phyloP scores from a whole-genome alignment of 2,797 vertebrate genomes.

The Malacoraja senta region DNA sequence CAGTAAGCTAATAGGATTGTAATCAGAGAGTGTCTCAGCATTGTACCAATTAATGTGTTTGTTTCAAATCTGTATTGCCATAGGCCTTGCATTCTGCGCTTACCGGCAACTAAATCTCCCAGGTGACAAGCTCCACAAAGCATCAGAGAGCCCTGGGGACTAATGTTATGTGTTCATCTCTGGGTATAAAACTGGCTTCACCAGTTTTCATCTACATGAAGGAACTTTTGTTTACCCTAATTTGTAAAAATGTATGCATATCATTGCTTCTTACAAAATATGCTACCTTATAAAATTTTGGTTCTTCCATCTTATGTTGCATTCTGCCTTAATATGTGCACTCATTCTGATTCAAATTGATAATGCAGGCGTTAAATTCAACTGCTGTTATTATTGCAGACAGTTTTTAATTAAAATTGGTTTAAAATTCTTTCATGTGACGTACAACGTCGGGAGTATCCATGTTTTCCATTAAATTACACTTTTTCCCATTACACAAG shows the following conservation, averaged over 20 bases:
- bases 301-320: background rate
- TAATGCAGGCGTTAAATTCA: no score
- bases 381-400: background rate
- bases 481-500: background rate
- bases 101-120: slow-evolving; percentile 11
- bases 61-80: background rate
- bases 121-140: background rate
- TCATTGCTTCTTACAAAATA: background rate
- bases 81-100: background rate
- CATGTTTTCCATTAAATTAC: background rate
- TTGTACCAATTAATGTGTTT: background rate
- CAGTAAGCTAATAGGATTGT: background rate
- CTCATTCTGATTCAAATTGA: background rate
- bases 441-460: background rate
- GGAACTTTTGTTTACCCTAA: background rate
- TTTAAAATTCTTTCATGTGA: background rate
- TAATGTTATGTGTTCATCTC: background rate
- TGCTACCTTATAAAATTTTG: background rate
- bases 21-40: no score
- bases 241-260: background rate
- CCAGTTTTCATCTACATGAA: background rate
- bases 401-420: background rate
- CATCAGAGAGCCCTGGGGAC: background rate
- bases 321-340: background rate
- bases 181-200: background rate